These are phyloP conservation scores for Takifugu bimaculatus DNA, from an alignment of 2,113 vertebrate species.

Conservation along the genomic window DNA sequence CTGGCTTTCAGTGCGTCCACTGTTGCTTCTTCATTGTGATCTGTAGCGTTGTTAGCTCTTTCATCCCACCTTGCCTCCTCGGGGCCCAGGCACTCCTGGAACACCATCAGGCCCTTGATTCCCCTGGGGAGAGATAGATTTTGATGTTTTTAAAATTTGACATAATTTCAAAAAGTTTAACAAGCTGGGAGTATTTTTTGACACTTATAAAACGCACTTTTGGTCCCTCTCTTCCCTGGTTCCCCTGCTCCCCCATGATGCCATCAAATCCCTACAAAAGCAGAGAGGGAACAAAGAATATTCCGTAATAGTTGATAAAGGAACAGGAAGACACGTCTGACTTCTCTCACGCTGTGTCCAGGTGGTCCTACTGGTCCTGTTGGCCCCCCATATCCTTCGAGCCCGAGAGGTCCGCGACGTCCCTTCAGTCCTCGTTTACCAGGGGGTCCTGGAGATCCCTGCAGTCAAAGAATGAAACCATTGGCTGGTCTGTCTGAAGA, in stretches of 20 bases:
- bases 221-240: constrained; percentile 67
- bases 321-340: not conserved
- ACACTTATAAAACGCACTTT: constrained; percentile 56
- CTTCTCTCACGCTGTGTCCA: constrained; percentile 63
- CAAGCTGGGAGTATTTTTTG: not conserved
- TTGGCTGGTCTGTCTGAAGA: not conserved
- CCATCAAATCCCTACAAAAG: constrained; percentile 72
- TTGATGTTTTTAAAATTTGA: not conserved
- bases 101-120: constrained; percentile 58
- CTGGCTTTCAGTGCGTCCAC: too few species aligned
- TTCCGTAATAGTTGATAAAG: not conserved
- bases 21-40: too few species aligned
- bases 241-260: constrained; percentile 69
- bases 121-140: constrained; percentile 53
- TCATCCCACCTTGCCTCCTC: constrained; percentile 67
- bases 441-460: constrained; percentile 67
- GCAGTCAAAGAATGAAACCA: constrained; percentile 6
- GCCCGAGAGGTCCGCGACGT: constrained; percentile 56
- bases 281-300: not conserved
- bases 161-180: not conserved
- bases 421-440: constrained; percentile 69
- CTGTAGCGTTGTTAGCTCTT: not conserved
- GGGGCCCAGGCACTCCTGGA: constrained; percentile 60
- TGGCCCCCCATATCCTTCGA: constrained; percentile 59
- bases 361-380: constrained; percentile 55